A percentile compares a stretch with the other conserved stretches of the same genome.
These are phyloP conservation scores for Altica lythri DNA, from an alignment of 2,888 invertebrate species.

Conservation along the genomic window DNA sequence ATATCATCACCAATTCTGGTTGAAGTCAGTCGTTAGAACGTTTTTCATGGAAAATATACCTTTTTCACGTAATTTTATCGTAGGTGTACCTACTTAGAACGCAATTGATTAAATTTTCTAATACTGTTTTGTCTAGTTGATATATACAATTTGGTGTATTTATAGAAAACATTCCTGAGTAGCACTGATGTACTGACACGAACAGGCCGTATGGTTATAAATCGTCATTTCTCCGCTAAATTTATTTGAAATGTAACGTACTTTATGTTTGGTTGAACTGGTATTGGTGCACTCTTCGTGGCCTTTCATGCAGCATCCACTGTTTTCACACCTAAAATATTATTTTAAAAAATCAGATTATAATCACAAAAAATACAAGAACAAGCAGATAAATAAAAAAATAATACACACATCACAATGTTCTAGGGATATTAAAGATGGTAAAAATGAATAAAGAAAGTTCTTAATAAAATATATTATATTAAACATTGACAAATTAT, in stretches of 20 bases:
- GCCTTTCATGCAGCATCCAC: slow-evolving; percentile 14
- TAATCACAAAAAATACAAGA: too few relatives aligned
- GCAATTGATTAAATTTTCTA: slow-evolving; percentile 15
- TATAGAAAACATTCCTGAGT: slow-evolving; percentile 26
- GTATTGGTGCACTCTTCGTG: slow-evolving; percentile 21
- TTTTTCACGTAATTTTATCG: too few relatives aligned
- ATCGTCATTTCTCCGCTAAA: slow-evolving; percentile 16
- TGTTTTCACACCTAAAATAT: slow-evolving; percentile 23
- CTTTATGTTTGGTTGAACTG: slow-evolving; percentile 19
- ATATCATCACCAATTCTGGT: too few relatives aligned
- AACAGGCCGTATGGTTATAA: slow-evolving; percentile 25
- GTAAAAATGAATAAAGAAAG: too few relatives aligned
- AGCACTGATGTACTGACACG: slow-evolving; percentile 18
- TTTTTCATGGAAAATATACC: too few relatives aligned
- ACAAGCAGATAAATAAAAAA: too few relatives aligned
- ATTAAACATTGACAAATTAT: too few relatives aligned
- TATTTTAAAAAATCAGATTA: too few relatives aligned
- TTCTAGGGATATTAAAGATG: too few relatives aligned
- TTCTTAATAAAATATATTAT: too few relatives aligned
- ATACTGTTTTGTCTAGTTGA: slow-evolving; percentile 18
- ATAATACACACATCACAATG: too few relatives aligned
- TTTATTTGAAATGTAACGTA: slow-evolving; percentile 11
- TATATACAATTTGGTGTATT: slow-evolving; percentile 15
- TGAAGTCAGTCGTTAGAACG: too few relatives aligned
- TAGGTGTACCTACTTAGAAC: slow-evolving; percentile 4